Conservation (phyloP, 2,888 invertebrate genomes). For the Nasonia oneida region DNA sequence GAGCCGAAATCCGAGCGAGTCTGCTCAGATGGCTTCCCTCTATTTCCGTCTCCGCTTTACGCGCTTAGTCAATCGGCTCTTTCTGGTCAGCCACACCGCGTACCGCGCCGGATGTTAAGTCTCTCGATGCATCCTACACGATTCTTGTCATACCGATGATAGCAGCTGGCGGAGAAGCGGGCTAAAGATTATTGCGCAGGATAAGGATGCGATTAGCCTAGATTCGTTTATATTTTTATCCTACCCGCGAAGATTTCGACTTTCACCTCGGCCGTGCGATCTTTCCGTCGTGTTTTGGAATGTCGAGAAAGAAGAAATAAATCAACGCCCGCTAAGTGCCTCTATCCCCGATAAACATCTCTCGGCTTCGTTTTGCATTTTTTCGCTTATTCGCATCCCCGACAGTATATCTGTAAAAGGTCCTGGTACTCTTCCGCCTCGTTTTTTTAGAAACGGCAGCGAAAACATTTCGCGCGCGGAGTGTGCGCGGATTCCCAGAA, state of each 20-base stretch:
- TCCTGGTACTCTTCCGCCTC: background rate
- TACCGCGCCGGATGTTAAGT: background rate
- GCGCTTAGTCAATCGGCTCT: background rate
- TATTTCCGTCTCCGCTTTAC: background rate
- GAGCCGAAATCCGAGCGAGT: constrained; percentile 2
- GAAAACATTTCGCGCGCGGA: background rate
- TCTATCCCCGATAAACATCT: too few species aligned
- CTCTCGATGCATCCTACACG: background rate
- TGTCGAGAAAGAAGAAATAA: too few species aligned
- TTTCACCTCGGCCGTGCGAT: too few species aligned
- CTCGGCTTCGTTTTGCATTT: too few species aligned
- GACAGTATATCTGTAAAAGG: background rate
- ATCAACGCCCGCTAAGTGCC: too few species aligned
- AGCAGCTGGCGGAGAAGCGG: too few species aligned
- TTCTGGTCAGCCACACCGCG: background rate
- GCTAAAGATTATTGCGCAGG: too few species aligned
- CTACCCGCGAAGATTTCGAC: too few species aligned
- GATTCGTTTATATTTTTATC: too few species aligned
- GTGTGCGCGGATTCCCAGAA: background rate
- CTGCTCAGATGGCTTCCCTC: background rate
- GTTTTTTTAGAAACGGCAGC: background rate
- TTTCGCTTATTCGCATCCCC: too few species aligned
- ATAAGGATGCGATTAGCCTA: too few species aligned
- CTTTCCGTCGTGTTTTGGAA: too few species aligned
- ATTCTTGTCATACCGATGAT: background rate